phyloP scores from a whole-genome alignment of 2,888 invertebrate species.

The Sclerodermus sp. region DNA sequence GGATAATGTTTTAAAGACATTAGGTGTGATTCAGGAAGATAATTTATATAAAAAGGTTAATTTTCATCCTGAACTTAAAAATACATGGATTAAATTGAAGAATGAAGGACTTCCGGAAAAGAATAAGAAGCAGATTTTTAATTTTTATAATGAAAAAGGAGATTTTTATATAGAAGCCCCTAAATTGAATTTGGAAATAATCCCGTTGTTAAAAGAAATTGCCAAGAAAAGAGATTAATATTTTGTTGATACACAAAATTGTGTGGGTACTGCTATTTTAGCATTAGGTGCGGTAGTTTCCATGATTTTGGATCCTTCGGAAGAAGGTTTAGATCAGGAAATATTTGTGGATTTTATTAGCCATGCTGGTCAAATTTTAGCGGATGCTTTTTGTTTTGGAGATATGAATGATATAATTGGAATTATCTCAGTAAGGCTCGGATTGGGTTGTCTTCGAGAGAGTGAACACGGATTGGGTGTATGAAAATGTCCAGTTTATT shows the following conservation, averaged over 20 bases:
- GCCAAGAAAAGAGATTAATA: conserved; percentile 16
- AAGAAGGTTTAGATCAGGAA: conserved; percentile 11
- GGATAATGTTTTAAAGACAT: neutral
- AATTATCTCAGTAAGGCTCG: too few species aligned
- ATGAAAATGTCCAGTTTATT: too few species aligned
- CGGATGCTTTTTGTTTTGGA: neutral
- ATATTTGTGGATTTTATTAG: neutral
- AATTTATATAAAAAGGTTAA: conserved; percentile 7
- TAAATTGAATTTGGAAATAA: conserved; percentile 13
- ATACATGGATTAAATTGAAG: conserved; percentile 14
- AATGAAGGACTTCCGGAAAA: too few species aligned
- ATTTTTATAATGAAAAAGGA: conserved; percentile 11
- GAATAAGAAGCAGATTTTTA: conserved; percentile 13
- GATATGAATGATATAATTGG: too few species aligned
- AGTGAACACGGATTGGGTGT: too few species aligned
- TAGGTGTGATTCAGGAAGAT: neutral
- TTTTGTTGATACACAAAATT: conserved; percentile 14
- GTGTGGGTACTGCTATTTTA: conserved; percentile 13
- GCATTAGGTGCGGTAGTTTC: conserved; percentile 13
- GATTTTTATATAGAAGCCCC: conserved; percentile 18
- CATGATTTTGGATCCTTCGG: conserved; percentile 8
- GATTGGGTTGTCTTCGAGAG: too few species aligned
- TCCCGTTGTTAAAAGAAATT: conserved; percentile 8
- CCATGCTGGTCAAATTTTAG: neutral
- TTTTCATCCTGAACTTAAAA: conserved; percentile 6